These are phyloP conservation scores for Lacanobia oleracea DNA, from an alignment of 2,888 invertebrate genomes.

Conservation along the genomic window DNA sequence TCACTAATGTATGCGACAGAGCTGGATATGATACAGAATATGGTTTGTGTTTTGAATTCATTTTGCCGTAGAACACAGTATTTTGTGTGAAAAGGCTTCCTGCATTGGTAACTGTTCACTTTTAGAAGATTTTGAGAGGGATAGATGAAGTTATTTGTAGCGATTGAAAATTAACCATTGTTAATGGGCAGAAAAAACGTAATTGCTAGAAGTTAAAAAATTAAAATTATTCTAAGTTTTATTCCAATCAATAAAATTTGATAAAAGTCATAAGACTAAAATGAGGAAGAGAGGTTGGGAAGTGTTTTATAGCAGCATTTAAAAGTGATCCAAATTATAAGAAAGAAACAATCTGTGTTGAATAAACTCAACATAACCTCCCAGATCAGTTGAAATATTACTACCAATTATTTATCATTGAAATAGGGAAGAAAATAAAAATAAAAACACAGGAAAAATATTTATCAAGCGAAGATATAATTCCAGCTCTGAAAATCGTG, in stretches of 20 bases:
- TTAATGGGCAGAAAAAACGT: background rate
- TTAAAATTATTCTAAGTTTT: background rate
- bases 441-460: background rate
- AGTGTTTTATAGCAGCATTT: background rate
- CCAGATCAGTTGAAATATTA: background rate
- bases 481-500: no score
- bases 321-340: background rate
- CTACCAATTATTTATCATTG: no score
- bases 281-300: background rate
- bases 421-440: no score
- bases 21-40: conserved; percentile 65
- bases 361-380: background rate
- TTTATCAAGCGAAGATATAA: background rate
- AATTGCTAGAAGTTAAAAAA: no score
- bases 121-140: background rate
- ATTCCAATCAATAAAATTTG: no score
- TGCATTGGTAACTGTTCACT: background rate
- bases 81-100: background rate
- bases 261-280: background rate
- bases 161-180: background rate
- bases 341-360: background rate
- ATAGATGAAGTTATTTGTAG: background rate
- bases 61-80: background rate
- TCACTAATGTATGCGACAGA: conserved; percentile 69
- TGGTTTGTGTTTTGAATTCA: background rate